Evolutionary conservation across 2,888 invertebrate genomes (phyloP).

Genomic region (Phoenoteleia sp.): DNA sequence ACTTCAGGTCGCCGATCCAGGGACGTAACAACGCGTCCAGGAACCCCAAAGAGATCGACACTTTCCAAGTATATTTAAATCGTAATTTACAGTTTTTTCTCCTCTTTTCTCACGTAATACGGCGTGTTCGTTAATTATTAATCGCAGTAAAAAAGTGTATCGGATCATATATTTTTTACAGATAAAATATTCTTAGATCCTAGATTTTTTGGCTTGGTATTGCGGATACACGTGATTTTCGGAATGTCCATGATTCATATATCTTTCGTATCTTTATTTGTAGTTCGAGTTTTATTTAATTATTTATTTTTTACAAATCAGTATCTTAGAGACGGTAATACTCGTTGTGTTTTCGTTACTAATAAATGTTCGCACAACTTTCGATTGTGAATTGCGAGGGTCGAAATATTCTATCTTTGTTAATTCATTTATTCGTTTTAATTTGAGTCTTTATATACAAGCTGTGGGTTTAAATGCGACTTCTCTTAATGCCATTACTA

Average conservation of each 20-base stretch:
- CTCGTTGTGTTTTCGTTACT: conserved; percentile 67
- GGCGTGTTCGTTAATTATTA: conserved; percentile 33
- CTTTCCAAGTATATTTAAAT: conserved; percentile 34
- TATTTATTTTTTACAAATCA: conserved; percentile 44
- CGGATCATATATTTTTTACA: conserved; percentile 46
- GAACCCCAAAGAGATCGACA: conserved; percentile 43
- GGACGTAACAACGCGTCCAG: conserved; percentile 12
- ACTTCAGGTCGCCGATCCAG: neutral
- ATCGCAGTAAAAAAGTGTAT: conserved; percentile 59
- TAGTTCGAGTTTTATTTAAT: conserved; percentile 21
- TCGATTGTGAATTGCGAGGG: conserved; percentile 42
- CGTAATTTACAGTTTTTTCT: conserved; percentile 38
- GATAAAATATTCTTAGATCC: conserved; percentile 57
- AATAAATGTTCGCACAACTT: conserved; percentile 48
- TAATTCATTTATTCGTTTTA: neutral
- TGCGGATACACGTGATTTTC: conserved; percentile 21
- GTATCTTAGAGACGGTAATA: conserved; percentile 58
- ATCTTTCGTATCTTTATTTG: conserved; percentile 1
- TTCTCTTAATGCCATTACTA: conserved; percentile 43
- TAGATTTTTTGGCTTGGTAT: neutral
- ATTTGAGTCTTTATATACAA: conserved; percentile 47
- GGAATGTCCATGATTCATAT: neutral
- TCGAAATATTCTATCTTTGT: conserved; percentile 32
- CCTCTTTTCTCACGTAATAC: conserved; percentile 16
- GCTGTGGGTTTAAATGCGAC: conserved; percentile 17